Evolutionary conservation across 2,888 invertebrate species (phyloP).

Genomic region (Heliconius sara): DNA sequence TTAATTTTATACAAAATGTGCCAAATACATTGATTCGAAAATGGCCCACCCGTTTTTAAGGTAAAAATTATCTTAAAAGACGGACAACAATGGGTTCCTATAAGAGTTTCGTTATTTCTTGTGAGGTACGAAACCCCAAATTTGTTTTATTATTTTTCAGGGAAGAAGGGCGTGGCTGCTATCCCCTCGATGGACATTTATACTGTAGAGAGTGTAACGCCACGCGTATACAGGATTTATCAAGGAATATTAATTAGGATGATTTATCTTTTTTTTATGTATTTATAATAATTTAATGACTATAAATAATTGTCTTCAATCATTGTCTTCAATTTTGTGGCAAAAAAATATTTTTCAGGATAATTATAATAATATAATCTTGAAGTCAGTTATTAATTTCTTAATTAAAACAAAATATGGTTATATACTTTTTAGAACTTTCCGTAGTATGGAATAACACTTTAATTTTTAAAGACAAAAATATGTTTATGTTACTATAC

Average conservation of each 20-base stretch:
- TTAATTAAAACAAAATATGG: background rate
- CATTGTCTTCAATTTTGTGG: background rate
- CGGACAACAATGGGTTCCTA: background rate
- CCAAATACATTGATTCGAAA: too few species aligned
- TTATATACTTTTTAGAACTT: background rate
- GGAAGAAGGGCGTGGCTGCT: constrained; percentile 97
- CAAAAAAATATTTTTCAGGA: background rate
- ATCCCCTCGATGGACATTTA: constrained; percentile 97
- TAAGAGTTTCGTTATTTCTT: background rate
- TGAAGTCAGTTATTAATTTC: background rate
- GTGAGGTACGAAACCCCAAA: background rate
- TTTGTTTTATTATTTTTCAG: constrained; percentile 67
- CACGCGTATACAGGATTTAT: constrained; percentile 94
- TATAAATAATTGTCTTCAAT: background rate
- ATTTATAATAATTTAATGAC: too few species aligned
- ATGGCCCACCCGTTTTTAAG: too few species aligned
- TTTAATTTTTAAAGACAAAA: background rate
- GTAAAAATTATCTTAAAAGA: too few species aligned
- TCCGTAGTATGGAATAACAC: too few species aligned
- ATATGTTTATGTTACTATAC: background rate
- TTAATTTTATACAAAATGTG: too few species aligned
- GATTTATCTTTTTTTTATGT: background rate
- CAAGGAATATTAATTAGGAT: constrained; percentile 82
- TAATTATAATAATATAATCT: background rate
- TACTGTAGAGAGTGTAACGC: constrained; percentile 98